A percentile compares a stretch with the other conserved stretches of the same genome.
Evolutionary conservation across 2,797 vertebrate species (phyloP).

Genomic region (Apodemus agrarius): DNA sequence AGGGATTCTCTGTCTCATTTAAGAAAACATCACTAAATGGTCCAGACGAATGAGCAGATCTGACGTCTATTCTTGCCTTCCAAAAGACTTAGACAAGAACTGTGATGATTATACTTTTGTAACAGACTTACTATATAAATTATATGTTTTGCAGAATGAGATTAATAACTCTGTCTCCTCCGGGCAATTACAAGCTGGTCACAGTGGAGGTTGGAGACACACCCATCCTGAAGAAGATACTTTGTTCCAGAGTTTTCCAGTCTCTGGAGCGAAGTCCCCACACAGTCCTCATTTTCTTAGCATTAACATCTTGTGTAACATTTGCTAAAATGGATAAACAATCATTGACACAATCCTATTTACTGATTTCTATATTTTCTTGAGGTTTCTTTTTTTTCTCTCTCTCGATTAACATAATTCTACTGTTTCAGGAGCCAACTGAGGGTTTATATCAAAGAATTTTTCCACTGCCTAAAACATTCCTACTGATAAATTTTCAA

Average conservation of each 20-base stretch:
- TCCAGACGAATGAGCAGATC: not conserved
- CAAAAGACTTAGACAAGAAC: not conserved
- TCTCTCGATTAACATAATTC: not conserved
- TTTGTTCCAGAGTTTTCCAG: not conserved
- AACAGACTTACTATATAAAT: not conserved
- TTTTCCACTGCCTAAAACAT: constrained; percentile 8
- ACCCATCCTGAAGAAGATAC: not conserved
- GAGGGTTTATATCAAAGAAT: not conserved
- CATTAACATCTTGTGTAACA: not conserved
- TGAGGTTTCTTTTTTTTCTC: constrained; percentile 2
- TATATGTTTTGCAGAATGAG: not conserved
- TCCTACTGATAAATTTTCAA: not conserved
- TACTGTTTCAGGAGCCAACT: not conserved
- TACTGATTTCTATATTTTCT: not conserved
- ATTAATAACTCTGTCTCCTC: constrained; percentile 40
- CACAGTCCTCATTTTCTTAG: not conserved
- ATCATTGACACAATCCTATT: not conserved
- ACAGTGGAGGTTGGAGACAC: not conserved
- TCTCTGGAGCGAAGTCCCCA: not conserved
- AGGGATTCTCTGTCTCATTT: not conserved
- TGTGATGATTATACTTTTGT: not conserved
- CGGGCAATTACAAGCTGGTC: not conserved
- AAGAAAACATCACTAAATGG: constrained; percentile 19
- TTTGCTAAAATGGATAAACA: constrained; percentile 1
- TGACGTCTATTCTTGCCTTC: not conserved